Evolutionary conservation across 2,888 invertebrate species (phyloP), one percentile per base, ranked within the genome.

Genomic region (Ochropacha duplaris): DNA sequence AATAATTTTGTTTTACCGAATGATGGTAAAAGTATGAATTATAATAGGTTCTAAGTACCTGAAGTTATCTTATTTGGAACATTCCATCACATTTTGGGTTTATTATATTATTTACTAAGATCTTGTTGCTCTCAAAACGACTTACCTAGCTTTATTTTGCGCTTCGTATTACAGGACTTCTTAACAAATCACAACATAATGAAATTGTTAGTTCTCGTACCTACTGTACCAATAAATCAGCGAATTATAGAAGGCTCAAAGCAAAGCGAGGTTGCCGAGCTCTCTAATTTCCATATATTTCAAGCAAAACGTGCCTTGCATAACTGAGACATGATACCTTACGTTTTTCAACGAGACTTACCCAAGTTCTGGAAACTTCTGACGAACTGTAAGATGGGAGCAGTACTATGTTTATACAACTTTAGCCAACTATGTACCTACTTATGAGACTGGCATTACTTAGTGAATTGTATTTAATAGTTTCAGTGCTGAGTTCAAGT

Each of bases 241-340:
- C 65, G 75, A 83, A 79, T 84, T 86, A 81, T 78, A 70, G 64
- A 64, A 60, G 74, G 68, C 72, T 77, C 65, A 61, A 69, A 62
- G 62, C 72, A 70, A 72, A 69, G 69, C 71, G 72, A 68, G 60
- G 69, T 60, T 68, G 72, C 62, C 65, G 67, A 72, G 68, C 71
- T 69, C 72, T 77, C 81, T 81, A 79, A 87, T 86, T 87, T 82
- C 74, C 84, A 81, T 83, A 83, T 71, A 83, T 82, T 83, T 79
- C 60, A 68, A 70, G 60, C 51, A 57, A 55, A 65, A 78, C 81
- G 80, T 76, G 81, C 57, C 68, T 64, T 56, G 81, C 73, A 73
- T 79, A 65, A 55, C 64, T 36, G 55, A 62, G 54, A 31, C 4
- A 19, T 31, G 51, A 51, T 51, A 52, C 58, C 58, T 57, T 64